A percentile compares a stretch with the other conserved stretches of the same genome.
These are phyloP conservation scores for Salminus brasiliensis DNA, from an alignment of 2,113 vertebrate species.

Conservation along the genomic window DNA sequence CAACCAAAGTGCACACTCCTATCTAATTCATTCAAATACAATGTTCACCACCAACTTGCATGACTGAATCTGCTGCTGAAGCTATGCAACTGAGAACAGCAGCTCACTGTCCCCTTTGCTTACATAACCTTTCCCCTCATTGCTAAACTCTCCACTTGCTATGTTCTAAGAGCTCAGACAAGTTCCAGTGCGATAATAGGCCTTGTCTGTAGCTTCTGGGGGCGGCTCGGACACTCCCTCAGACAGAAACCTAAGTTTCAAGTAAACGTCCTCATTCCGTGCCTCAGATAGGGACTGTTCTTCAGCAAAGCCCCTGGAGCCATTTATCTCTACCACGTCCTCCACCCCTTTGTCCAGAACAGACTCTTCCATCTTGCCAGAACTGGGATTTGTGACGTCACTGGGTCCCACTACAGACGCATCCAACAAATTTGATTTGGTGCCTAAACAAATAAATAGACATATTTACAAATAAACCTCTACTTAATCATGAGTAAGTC, in stretches of 20 bases:
- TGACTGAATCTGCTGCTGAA: neutral
- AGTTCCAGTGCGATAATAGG: neutral
- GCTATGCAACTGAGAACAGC: neutral
- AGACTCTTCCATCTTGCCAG: slow-evolving; percentile 37
- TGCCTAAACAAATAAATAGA: slow-evolving; percentile 11
- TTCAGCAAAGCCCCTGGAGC: slow-evolving; percentile 26
- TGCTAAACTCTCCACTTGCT: neutral
- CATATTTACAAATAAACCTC: neutral
- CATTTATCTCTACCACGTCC: neutral
- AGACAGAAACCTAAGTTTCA: slow-evolving; percentile 10
- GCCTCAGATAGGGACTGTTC: slow-evolving; percentile 15
- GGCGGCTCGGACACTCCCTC: neutral
- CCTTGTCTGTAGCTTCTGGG: slow-evolving; percentile 13
- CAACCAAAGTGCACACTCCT: neutral
- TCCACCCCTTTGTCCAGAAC: neutral
- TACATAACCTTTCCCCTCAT: slow-evolving; percentile 20
- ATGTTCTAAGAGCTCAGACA: slow-evolving; percentile 33
- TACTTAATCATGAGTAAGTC: neutral
- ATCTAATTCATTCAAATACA: neutral
- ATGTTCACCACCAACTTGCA: neutral
- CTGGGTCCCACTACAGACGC: slow-evolving; percentile 25
- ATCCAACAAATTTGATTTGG: slow-evolving; percentile 25
- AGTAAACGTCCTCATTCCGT: neutral
- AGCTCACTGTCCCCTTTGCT: neutral
- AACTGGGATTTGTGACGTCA: slow-evolving; percentile 21